A percentile compares a stretch with the other conserved stretches of the same genome.
These are phyloP conservation scores for Aethes cnicana DNA, from an alignment of 2,888 invertebrate species.

Conservation along the genomic window DNA sequence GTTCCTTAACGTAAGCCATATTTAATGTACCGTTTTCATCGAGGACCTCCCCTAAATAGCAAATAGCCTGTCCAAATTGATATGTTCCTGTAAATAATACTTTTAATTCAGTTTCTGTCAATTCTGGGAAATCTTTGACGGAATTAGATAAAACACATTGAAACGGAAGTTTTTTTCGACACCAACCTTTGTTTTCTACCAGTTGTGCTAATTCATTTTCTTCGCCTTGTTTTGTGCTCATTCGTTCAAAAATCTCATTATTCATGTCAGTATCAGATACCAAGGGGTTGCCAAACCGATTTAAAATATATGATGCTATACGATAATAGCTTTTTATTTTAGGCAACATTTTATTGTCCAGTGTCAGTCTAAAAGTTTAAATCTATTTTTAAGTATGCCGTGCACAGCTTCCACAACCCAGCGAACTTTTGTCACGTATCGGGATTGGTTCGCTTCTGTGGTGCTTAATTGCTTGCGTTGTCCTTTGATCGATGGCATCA, in stretches of 20 bases:
- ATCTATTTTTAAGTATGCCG: not conserved
- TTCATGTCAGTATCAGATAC: not conserved
- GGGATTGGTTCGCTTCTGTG: not conserved
- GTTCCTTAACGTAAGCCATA: no score
- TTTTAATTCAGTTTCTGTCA: not conserved
- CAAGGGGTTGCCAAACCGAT: not conserved
- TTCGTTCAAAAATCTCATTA: not conserved
- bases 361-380: not conserved
- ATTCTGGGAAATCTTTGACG: not conserved
- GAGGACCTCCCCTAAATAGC: not conserved
- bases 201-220: not conserved
- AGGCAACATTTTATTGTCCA: not conserved
- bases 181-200: not conserved
- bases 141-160: not conserved
- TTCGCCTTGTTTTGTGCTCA: not conserved
- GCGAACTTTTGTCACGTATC: constrained; percentile 3
- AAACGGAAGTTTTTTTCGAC: constrained; percentile 1
- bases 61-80: not conserved
- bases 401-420: constrained; percentile 3
- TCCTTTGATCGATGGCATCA: not conserved
- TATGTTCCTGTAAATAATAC: not conserved
- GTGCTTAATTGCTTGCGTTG: not conserved
- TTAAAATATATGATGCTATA: not conserved
- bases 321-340: not conserved
- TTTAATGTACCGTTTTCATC: not conserved